Evolutionary conservation across 2,797 vertebrate species (phyloP).

Genomic region (Aplochiton taeniatus): DNA sequence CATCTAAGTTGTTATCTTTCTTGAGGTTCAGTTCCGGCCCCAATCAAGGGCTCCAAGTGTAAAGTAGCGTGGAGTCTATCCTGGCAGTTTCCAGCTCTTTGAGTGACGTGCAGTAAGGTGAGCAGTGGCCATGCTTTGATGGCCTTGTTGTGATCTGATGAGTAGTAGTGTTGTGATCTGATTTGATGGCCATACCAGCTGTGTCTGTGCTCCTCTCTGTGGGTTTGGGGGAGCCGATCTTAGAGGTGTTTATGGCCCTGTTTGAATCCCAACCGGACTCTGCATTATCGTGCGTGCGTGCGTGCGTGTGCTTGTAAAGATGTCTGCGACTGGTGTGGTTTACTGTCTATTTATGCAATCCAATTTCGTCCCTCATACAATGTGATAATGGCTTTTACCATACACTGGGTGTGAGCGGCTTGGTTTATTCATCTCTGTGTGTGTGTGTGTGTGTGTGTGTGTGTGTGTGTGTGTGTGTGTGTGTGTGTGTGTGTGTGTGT

Average conservation of each 20-base stretch:
- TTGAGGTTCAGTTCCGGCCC: no score
- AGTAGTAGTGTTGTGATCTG: no score
- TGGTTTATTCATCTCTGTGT: neutral
- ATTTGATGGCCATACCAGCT: no score
- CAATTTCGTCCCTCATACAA: constrained; percentile 33
- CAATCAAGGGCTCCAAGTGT: no score
- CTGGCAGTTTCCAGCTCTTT: no score
- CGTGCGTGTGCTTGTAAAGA: constrained; percentile 1
- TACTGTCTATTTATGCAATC: constrained; percentile 50
- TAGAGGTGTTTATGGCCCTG: constrained; percentile 51
- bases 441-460: constrained; percentile 1
- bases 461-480: constrained; percentile 4
- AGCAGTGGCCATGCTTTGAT: no score
- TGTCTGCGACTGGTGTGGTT: constrained; percentile 14
- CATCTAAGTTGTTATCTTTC: no score
- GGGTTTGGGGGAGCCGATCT: constrained; percentile 4
- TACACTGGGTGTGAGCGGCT: neutral
- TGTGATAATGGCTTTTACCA: constrained; percentile 44
- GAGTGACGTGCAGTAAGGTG: no score
- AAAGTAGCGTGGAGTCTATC: no score
- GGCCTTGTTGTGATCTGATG: no score
- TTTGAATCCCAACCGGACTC: constrained; percentile 61
- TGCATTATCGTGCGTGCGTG: constrained; percentile 26
- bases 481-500: neutral
- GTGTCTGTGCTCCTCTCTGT: neutral